Evolutionary conservation across 2,113 vertebrate genomes (phyloP), one percentile per base, ranked within the genome.

Genomic region (Austrofundulus limnaeus): DNA sequence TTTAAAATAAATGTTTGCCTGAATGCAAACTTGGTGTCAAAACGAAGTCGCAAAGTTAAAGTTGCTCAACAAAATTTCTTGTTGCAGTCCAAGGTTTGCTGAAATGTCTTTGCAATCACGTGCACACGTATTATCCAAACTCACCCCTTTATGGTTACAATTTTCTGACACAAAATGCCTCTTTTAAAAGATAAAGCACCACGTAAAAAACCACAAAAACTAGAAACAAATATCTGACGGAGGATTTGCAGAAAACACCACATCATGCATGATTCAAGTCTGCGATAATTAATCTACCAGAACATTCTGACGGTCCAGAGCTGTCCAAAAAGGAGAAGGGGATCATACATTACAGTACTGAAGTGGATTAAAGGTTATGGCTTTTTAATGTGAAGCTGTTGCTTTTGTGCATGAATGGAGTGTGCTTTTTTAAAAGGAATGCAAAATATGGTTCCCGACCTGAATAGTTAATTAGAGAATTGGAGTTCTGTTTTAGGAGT

Each of bases 21-120:
- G 23, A 70, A 59, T 50, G 55, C 10, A 0, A 60, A 45, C 39
- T 42, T 66, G 11, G 41, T 39, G 20, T 52, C 20, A 17, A 64
- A 45, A 66, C 31, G 49, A 48, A 41, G 28, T 11, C 47, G 12
- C 8, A 24, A 46, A 45, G 3, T 45, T 2, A 19, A 37, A 19
- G 8, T 34, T 6, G 10, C 6, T 41, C 6, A 5, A 34, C 31
- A 8, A 9, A 34, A 34, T 34, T 9, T 34, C 31, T 34, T 5
- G 31, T 34, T 34, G 10, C 31, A 34, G 9, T 34, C 31, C 6
- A 34, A 34, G 31, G 6, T 5, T 34, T 34, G 31, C 31, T 34
- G 2, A 34, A 34, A 34, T 10, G 2, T 10, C 31, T 34, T 34
- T 34, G 8, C 31, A 34, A 10, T 9, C 45, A 47, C 20, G 4